Percentiles rank a stretch among this genome's conserved stretches.
Conservation (phyloP, 2,797 vertebrate species). For the Hypotaenidia okinawae region DNA sequence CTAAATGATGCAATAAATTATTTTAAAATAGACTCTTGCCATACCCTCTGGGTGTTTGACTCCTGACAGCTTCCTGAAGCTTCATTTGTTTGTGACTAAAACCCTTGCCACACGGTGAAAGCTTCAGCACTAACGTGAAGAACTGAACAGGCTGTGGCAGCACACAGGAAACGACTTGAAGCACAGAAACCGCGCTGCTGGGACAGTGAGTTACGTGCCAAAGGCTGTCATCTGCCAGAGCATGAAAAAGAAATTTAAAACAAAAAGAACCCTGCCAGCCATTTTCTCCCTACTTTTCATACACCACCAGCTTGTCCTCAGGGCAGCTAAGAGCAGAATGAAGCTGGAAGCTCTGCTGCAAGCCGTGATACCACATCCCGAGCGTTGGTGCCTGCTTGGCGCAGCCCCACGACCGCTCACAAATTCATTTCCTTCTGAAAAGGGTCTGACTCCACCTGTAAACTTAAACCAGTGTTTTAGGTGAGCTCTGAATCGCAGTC, state of each 20-base stretch:
- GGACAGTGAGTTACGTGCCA: background rate
- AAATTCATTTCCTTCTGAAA: background rate
- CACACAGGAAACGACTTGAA: background rate
- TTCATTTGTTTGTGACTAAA: background rate
- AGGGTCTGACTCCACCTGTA: background rate
- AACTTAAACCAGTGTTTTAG: accelerated
- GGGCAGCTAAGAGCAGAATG: accelerated
- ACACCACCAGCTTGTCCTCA: background rate
- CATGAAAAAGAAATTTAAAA: too few relatives aligned
- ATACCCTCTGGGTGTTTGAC: background rate
- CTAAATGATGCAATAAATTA: background rate
- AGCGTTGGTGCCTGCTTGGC: accelerated
- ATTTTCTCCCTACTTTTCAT: background rate
- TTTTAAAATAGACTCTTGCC: background rate
- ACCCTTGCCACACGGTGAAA: accelerated
- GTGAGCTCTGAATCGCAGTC: accelerated
- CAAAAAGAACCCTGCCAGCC: accelerated
- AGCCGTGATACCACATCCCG: accelerated
- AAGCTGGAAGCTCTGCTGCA: accelerated
- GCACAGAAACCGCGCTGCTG: background rate
- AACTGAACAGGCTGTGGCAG: background rate
- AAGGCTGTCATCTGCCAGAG: background rate
- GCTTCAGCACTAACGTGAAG: background rate
- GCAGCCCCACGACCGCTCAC: background rate
- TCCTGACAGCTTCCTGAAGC: background rate